Base-by-base conservation (phyloP, 2,797 vertebrate genomes). In the Xenopus petersii region DNA sequence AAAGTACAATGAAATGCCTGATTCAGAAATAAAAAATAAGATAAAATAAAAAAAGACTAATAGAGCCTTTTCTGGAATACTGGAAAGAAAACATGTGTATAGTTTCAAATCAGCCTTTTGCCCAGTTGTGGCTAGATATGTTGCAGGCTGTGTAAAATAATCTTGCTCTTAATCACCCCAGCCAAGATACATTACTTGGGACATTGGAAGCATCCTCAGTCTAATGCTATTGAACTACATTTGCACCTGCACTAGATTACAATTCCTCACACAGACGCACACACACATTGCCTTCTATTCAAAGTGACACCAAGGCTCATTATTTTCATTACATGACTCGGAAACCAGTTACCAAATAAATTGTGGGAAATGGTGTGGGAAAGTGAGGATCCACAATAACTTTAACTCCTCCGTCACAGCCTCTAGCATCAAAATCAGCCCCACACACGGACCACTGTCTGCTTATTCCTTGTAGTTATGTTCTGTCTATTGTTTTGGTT, bases 321-420 rank as follows among this genome's bases (percentile, higher is more conserved):
- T 96, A 95, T 94, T 94, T 93, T 94, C 93, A 94, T 96, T 94
- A 94, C 92, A 93, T 94, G 93, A 92, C 94, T 93, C 93, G 94
- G 93, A 94, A 94, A 93, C 92, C 91, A 93, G 93, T 94, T 94
- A 94, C 91, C 67, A 83, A 92, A 91, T 91, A 94, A 95, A 94
- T 94, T 94, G 93, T 94, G 93, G 94, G 94, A 93, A 94, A 95
- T 93, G 90, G 93, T 87, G 91, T 87, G 85, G 78, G 81, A 81
- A 77, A 84, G 87, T 88, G 83, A 73, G 81, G 54, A 85, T 84
- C 86, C 88, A 90, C 10, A 60, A 17, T 60, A 11, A 89, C 88
- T 86, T 85, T 84, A 59, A 64, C 62, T 46, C 13, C 33, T 64
- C 21, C 24, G 5, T 26, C 17, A 60, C 49, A 42, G 36, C 36